Evolutionary conservation across 2,797 vertebrate species (phyloP), one percentile per base, ranked within the genome.

Genomic region (Tamandua tetradactyla): DNA sequence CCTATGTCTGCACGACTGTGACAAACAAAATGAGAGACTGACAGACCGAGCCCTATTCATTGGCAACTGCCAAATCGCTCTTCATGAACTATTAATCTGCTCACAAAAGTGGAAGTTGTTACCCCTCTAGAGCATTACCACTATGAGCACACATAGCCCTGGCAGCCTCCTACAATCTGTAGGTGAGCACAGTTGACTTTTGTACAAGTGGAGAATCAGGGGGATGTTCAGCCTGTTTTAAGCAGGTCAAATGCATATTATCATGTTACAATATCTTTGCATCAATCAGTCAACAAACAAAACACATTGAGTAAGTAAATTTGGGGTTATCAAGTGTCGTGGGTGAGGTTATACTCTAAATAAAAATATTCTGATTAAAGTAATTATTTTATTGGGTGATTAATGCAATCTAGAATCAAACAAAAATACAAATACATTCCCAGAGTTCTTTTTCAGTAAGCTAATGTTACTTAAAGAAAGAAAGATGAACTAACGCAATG

Each of bases 81-180:
- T 87, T 94, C 32, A 9, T 85, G 52, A 94, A 61, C 55, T 87
- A 20, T 69, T 87, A 57, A 96, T 82, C 72, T 75, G 20, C 59
- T 94, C 49, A 82, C 69, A 79, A 87, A 42, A 27, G n/a, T 85
- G 44, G 52, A 80, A 94, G 30, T 27, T 87, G 22, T 87, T 74
- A 62, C 37, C 81, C 62, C 27, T 74, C 68, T 78, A 75, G 57
- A 78, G 89, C 78, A 76, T 93, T 80, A 87, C 84, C 47, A 25
- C 81, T 86, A 49, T 64, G 57, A 44, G 57, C 95, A 93, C 17
- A 87, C 22, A 30, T 27, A 47, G 22, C 30, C 78, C 61, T 47
- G 44, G 35, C 13, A 91, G 35, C 71, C 20, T 82, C n/a, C 74
- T 93, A 47, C 10, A 32, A 10, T 49, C 27, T 86, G 47, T 30